These are phyloP conservation scores for Colletes collaris DNA, from an alignment of 2,888 invertebrate species.

Conservation along the genomic window DNA sequence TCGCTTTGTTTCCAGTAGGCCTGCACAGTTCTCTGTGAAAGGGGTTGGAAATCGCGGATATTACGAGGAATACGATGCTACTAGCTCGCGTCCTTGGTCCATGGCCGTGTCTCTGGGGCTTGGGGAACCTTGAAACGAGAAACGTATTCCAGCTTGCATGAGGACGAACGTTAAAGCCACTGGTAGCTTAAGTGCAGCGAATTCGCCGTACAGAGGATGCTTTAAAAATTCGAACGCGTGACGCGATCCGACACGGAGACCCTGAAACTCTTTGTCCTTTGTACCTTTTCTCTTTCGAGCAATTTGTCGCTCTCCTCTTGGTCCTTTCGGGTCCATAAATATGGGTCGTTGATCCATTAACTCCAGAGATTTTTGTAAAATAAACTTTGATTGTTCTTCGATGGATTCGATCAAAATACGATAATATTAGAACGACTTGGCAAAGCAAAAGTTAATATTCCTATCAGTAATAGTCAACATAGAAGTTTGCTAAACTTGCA, in stretches of 20 bases:
- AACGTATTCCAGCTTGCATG: slow-evolving; percentile 21
- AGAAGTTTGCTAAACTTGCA: too few species aligned
- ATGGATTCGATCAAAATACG: too few species aligned
- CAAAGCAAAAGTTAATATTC: too few species aligned
- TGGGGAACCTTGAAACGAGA: slow-evolving; percentile 47
- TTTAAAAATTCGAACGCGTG: slow-evolving; percentile 18
- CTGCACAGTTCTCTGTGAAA: slow-evolving; percentile 9
- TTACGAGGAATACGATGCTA: slow-evolving; percentile 27
- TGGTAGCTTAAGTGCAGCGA: slow-evolving; percentile 44
- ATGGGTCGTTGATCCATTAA: too few species aligned
- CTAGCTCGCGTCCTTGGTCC: slow-evolving; percentile 37
- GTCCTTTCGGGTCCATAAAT: too few species aligned
- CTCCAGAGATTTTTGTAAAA: too few species aligned
- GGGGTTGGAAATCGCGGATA: slow-evolving; percentile 19
- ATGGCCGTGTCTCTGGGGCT: slow-evolving; percentile 14
- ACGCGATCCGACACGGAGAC: slow-evolving; percentile 6
- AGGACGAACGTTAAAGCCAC: slow-evolving; percentile 37
- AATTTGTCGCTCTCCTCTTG: too few species aligned
- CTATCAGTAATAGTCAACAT: too few species aligned
- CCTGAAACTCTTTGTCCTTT: slow-evolving; percentile 18
- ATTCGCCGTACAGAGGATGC: slow-evolving; percentile 13
- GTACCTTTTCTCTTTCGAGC: not conserved
- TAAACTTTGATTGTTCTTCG: too few species aligned
- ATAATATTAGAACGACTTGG: too few species aligned
- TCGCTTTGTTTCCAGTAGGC: slow-evolving; percentile 25